Percentiles rank a stretch among this genome's conserved stretches.
Evolutionary conservation across 1,140 invertebrate species (phyloP).

Genomic region (Drosophila elegans): DNA sequence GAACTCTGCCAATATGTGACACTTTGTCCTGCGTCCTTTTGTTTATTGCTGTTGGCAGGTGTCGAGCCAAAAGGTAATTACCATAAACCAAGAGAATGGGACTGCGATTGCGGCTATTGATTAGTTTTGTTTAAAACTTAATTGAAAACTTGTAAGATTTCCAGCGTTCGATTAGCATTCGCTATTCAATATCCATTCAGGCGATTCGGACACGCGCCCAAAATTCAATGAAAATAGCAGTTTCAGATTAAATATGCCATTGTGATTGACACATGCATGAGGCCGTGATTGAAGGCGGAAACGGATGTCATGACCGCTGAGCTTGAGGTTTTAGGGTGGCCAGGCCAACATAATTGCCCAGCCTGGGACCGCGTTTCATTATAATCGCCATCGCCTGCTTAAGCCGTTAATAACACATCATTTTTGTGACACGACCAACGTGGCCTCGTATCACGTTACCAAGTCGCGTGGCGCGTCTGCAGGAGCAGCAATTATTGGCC

Average conservation of each 20-base stretch:
- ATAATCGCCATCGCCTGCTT: constrained; percentile 45
- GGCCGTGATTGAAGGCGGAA: constrained; percentile 53
- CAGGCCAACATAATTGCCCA: constrained; percentile 62
- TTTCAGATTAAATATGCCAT: constrained; percentile 58
- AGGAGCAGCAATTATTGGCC: constrained; percentile 67
- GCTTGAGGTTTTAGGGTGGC: constrained; percentile 11
- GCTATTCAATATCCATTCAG: constrained; percentile 26
- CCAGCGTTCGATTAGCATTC: background rate
- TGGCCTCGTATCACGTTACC: constrained; percentile 64
- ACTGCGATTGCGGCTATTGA: constrained; percentile 16
- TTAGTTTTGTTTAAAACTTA: constrained; percentile 41
- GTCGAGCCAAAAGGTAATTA: constrained; percentile 65
- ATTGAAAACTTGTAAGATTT: constrained; percentile 47
- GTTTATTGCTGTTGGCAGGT: constrained; percentile 42
- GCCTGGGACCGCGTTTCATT: constrained; percentile 3
- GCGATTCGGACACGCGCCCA: constrained; percentile 24
- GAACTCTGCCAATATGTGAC: constrained; percentile 33
- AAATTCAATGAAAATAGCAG: constrained; percentile 30
- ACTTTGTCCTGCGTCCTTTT: constrained; percentile 16
- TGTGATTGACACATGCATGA: constrained; percentile 69
- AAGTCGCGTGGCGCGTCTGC: constrained; percentile 57
- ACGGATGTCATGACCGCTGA: constrained; percentile 62
- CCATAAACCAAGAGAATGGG: constrained; percentile 31
- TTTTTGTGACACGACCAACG: constrained; percentile 62
- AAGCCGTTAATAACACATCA: constrained; percentile 79